Base-by-base conservation (phyloP, 2,797 vertebrate species). In the Petrocephalus schoutedeni region DNA sequence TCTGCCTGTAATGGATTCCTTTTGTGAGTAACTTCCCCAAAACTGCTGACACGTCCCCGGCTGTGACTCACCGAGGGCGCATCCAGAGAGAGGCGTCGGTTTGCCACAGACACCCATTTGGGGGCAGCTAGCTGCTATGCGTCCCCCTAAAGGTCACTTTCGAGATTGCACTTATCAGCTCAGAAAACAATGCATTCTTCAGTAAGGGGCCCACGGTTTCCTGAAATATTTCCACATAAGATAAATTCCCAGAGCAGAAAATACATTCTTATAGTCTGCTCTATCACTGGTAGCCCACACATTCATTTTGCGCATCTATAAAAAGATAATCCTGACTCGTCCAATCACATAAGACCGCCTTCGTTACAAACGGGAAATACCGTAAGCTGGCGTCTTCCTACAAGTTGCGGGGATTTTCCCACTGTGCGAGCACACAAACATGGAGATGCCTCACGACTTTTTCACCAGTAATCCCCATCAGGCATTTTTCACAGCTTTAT, bases 361-460 rank as follows among this genome's bases (percentile, higher is more conserved):
- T 96, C 96, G 95, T 95, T 95, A 94, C 91, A 90, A 92, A 92
- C 93, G 94, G 95, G 95, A 96, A 96, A 96, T 95, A 94, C 95
- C 95, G 95, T 92, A 90, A 94, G 94, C 95, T 16, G 95, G 95
- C 95, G 94, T 95, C 95, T 95, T 94, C 93, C 93, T 94, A 93
- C 95, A 95, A 93, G 28, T 94, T 90, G 92, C 90, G 90, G 91
- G 90, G 90, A 91, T 92, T 89, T 89, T 87, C 89, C 89, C 89
- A 87, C 91, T 91, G 91, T 89, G 89, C 87, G 41, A 23, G 21
- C 54, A 14, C 71, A 71, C 84, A 58, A 61, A 84, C 83, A 87
- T 61, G 87, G 89, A 89, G 89, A 90, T 59, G 21, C 92, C 91
- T 92, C 89, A 91, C 94, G 92, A 82, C 88, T 92, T 95, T 95